These are phyloP conservation scores for Philereme transversata DNA, from an alignment of 2,888 invertebrate genomes.

Conservation along the genomic window DNA sequence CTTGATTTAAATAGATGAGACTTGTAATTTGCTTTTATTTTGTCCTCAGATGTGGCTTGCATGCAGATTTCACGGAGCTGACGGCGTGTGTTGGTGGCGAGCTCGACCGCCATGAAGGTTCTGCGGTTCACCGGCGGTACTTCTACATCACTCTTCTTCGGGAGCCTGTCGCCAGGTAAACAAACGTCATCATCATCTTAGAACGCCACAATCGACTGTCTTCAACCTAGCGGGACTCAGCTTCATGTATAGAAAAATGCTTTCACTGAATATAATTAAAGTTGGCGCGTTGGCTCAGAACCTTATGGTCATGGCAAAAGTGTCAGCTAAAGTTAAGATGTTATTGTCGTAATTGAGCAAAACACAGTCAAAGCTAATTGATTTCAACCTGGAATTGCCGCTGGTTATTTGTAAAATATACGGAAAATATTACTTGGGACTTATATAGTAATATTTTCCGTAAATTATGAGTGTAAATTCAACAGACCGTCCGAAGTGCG, in stretches of 20 bases:
- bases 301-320: not conserved
- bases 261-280: not conserved
- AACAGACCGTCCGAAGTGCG: conserved; percentile 16
- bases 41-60: conserved; percentile 91
- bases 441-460: conserved; percentile 18
- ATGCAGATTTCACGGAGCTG: conserved; percentile 99
- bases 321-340: not conserved
- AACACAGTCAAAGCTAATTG: conserved; percentile 16
- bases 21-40: not conserved
- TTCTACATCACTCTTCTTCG: conserved; percentile 98
- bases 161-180: conserved; percentile 92
- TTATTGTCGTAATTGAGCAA: conserved; percentile 6
- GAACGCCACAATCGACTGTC: too few relatives aligned
- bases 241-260: too few relatives aligned
- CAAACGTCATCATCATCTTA: too few relatives aligned
- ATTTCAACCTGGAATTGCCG: conserved; percentile 10
- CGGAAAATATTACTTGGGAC: too few relatives aligned
- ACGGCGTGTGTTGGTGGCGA: conserved; percentile 95
- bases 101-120: conserved; percentile 95
- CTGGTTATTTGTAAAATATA: conserved; percentile 11
- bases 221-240: too few relatives aligned
- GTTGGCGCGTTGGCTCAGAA: conserved; percentile 1
- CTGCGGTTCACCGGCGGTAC: conserved; percentile 92
- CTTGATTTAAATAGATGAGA: conserved; percentile 1
- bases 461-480: conserved; percentile 25